phyloP scores from a whole-genome alignment of 2,113 vertebrate species.

The Xerus inauris region DNA sequence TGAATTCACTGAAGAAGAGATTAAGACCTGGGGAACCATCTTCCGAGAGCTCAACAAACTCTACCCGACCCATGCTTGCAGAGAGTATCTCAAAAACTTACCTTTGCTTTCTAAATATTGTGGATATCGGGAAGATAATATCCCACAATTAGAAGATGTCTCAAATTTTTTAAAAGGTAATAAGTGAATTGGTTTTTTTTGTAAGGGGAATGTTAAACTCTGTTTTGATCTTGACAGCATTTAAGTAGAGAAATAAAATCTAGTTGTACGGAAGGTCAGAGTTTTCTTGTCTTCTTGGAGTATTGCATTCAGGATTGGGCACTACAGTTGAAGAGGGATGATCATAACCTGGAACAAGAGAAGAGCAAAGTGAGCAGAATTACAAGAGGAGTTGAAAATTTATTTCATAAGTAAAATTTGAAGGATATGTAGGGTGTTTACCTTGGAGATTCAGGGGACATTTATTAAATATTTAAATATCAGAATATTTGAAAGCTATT shows the following conservation, averaged over 20 bases:
- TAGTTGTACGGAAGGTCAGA: neutral
- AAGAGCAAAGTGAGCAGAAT: neutral
- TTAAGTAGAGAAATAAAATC: neutral
- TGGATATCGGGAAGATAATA: slow-evolving; percentile 96
- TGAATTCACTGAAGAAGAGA: slow-evolving; percentile 97
- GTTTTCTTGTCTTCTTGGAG: neutral
- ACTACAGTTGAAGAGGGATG: neutral
- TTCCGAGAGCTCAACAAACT: slow-evolving; percentile 96
- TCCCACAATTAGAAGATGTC: slow-evolving; percentile 97
- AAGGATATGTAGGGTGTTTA: neutral
- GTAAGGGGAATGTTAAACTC: neutral
- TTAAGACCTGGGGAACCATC: slow-evolving; percentile 97
- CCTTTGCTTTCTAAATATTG: slow-evolving; percentile 95
- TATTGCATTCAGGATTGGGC: neutral
- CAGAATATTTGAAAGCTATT: slow-evolving; percentile 6
- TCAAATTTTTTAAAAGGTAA: slow-evolving; percentile 96
- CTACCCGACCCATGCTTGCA: slow-evolving; percentile 96
- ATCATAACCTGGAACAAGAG: neutral
- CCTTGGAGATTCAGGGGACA: neutral
- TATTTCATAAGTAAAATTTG: neutral
- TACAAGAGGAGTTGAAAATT: neutral
- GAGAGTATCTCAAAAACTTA: slow-evolving; percentile 97
- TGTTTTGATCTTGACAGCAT: neutral
- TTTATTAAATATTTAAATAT: neutral
- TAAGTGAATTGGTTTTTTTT: neutral